A percentile compares a stretch with the other conserved stretches of the same genome.
Evolutionary conservation across 2,797 vertebrate species (phyloP).

Genomic region (Ctenopoma multispine): DNA sequence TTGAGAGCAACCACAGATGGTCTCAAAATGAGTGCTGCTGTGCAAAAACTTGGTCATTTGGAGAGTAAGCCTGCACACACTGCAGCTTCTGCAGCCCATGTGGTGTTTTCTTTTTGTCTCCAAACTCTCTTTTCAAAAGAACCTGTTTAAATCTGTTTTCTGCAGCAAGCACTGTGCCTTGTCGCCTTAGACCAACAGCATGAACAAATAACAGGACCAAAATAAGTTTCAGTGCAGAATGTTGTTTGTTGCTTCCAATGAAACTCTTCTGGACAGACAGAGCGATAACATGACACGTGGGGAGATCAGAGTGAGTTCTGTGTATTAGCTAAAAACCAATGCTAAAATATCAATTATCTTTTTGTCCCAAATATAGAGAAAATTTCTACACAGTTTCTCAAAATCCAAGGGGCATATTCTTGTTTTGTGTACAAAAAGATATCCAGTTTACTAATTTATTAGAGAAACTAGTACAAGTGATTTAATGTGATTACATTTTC

Average conservation of each 20-base stretch:
- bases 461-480: not conserved
- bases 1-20: constrained; percentile 32
- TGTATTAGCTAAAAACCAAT: constrained; percentile 8
- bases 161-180: constrained; percentile 20
- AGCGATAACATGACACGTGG: constrained; percentile 15
- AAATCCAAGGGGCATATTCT: not conserved
- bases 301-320: not conserved
- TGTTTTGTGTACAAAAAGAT: not conserved
- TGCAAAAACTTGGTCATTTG: constrained; percentile 31
- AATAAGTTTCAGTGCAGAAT: constrained; percentile 26
- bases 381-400: not conserved
- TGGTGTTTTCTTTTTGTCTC: constrained; percentile 45
- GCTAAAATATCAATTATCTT: not conserved
- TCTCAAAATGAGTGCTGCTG: constrained; percentile 38
- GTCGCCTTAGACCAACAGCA: constrained; percentile 18
- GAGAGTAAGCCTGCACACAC: constrained; percentile 25
- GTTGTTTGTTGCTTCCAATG: constrained; percentile 12
- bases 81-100: constrained; percentile 35
- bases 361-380: not conserved
- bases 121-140: constrained; percentile 40
- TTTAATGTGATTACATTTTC: not conserved
- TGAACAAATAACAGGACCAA: constrained; percentile 33
- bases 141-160: constrained; percentile 40
- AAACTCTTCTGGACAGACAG: constrained; percentile 13
- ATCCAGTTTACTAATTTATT: not conserved